Evolutionary conservation across 1,140 invertebrate species (phyloP), one percentile per base, ranked within the genome.

Genomic region (Notospermus geniculatus): DNA sequence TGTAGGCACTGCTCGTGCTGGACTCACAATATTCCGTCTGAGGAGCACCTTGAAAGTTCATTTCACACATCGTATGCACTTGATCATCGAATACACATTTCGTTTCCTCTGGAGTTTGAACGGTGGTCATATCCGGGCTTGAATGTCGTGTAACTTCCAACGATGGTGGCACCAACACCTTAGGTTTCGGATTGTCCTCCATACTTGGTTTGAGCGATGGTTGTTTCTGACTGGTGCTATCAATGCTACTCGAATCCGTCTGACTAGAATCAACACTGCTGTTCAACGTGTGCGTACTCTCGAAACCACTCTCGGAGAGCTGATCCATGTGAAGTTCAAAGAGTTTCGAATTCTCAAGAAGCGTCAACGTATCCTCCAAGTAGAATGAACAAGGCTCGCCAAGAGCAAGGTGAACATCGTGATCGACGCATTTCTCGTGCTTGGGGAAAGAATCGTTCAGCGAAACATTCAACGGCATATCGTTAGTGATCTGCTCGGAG

Each of bases 381-480:
- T 41, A 41, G 30, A 39, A 57, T 11, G 56, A 39, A 23, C 56
- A 57, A 15, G 56, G 56, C 27, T 57, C 56, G 13, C 56, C 56
- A 17, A 57, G 36, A 5, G 56, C 56, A 17, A 57, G 15, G 32
- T 57, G 56, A 28, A 57, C 25, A n/a, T 32, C 56, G 30, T 57
- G 56, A 57, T 57, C 39, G 13, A 22, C 23, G 13, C 41, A 68
- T 54, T 66, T 61, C 63, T 65, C 63, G 65, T 68, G 82, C 84
- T 43, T 66, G 89, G 86, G 91, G 89, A 39, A 30, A 28, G 41
- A 41, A 27, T 41, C 50, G 43, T 66, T n/a, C 17, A 27, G 23
- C 2, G 22, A 54, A 36, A 36, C 32, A 15, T 36, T 36, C 32
- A 36, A 15, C 15, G 32, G 32, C 32, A 36, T 15, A 4, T 27